phyloP scores from a whole-genome alignment of 2,888 invertebrate genomes.

The Hylaea fasciaria region DNA sequence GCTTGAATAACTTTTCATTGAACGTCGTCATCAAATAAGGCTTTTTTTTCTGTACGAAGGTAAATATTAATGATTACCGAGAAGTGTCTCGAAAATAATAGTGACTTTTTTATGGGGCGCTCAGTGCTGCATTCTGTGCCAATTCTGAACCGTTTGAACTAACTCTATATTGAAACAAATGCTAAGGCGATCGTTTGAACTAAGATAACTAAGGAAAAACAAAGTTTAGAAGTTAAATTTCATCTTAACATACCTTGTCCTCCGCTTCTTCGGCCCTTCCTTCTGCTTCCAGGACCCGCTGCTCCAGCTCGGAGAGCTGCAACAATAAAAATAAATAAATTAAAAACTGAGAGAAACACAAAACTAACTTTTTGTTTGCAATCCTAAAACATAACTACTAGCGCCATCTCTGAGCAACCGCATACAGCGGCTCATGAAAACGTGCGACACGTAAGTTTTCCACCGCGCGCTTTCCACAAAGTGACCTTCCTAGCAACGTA shows the following conservation, averaged over 20 bases:
- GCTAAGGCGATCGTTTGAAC: no score
- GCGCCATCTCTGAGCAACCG: conserved; percentile 62
- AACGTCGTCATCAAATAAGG: no score
- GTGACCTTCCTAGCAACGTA: conserved; percentile 38
- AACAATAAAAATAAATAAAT: conserved; percentile 71
- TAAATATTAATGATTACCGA: no score
- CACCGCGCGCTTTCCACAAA: conserved; percentile 13
- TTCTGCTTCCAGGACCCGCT: conserved; percentile 96
- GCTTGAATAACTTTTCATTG: no score
- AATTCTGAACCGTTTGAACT: no score
- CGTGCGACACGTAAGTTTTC: conserved; percentile 5
- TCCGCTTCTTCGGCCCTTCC: conserved; percentile 96
- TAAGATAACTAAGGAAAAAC: no score
- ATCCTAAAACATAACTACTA: conserved; percentile 44
- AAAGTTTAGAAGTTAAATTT: not conserved
- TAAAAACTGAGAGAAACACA: conserved; percentile 15
- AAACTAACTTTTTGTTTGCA: conserved; percentile 2
- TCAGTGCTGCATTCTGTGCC: no score
- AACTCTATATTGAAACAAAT: no score
- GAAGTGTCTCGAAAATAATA: no score
- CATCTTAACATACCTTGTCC: conserved; percentile 90
- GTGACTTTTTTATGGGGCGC: no score
- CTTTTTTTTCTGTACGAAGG: no score
- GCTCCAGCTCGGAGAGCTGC: conserved; percentile 97
- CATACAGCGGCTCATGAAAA: conserved; percentile 33